phyloP scores from a whole-genome alignment of 2,113 vertebrate genomes.

The Petrocephalus microphthalmus region DNA sequence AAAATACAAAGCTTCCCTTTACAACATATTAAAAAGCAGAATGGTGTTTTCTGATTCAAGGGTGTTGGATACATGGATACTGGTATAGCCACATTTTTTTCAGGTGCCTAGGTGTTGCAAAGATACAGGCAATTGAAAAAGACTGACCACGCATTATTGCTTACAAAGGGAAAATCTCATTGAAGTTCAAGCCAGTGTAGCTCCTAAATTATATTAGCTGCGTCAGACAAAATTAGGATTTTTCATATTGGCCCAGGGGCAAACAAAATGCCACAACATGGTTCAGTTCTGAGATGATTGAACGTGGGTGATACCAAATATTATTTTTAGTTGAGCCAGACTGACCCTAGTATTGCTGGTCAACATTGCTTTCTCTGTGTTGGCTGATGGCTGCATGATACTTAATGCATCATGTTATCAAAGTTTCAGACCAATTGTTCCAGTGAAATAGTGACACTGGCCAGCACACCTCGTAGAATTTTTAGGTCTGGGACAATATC shows the following conservation, averaged over 20 bases:
- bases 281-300: no score
- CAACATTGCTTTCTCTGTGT: not conserved
- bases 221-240: not conserved
- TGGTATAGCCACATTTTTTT: not conserved
- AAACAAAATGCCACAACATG: not conserved
- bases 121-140: not conserved
- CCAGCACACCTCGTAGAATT: not conserved
- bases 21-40: no score
- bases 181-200: not conserved
- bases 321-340: no score
- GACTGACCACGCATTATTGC: not conserved
- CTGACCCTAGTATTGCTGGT: no score
- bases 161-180: not conserved
- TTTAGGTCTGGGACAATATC: not conserved
- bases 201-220: not conserved
- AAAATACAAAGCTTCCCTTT: no score
- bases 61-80: not conserved
- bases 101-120: not conserved
- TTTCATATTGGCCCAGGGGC: not conserved
- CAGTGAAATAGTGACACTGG: not conserved
- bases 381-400: not conserved
- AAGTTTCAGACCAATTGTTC: not conserved
- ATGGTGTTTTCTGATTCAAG: no score
- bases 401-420: not conserved
- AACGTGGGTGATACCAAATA: no score